Base-by-base conservation (phyloP, 2,113 vertebrate species). In the Bos indicus region DNA sequence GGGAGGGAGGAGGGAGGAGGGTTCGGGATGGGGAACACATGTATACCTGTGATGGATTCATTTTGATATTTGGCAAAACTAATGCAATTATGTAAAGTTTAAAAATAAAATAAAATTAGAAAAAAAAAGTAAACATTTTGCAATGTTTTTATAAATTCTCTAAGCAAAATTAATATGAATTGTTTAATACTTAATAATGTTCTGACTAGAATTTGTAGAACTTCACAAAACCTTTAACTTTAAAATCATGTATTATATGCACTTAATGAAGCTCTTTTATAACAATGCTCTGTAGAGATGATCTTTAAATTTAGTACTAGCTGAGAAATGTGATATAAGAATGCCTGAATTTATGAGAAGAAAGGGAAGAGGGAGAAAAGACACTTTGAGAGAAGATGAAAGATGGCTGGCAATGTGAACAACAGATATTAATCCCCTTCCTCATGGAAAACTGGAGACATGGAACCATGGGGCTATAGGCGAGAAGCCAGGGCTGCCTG, bases 341-440 rank as follows among this genome's bases (percentile, higher is more conserved):
- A 54, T 30, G 11, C 40, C 30, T 71, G 57, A 48, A 56, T 43
- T 83, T 71, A 51, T 57, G 23, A 59, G 33, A 28, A 51, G 33
- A 40, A 89, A 81, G 88, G 71, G 30, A 36, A 52, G 56, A 40
- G 86, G n/a, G 59, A 64, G 48, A 64, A 88, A 74, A 83, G 54
- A 48, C 56, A 64, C 86, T 91, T 64, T 98, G 67, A 95, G 54
- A 91, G 64, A 46, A 91, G 59, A 67, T 51, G 52, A 96, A 87
- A 88, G 57, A 48, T 28, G 54, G 5, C 11, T 54, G 74, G 19
- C 87, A 60, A 71, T 57, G 36, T 57, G 91, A 87, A 1, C 48
- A 17, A 15, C 36, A 85, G 57, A 89, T n/a, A 30, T 64, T 26
- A 82, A 85, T 85, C 9, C 28, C 15, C 7, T 14, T 88, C 33